phyloP scores from a whole-genome alignment of 2,113 vertebrate species.

The Riparia riparia region DNA sequence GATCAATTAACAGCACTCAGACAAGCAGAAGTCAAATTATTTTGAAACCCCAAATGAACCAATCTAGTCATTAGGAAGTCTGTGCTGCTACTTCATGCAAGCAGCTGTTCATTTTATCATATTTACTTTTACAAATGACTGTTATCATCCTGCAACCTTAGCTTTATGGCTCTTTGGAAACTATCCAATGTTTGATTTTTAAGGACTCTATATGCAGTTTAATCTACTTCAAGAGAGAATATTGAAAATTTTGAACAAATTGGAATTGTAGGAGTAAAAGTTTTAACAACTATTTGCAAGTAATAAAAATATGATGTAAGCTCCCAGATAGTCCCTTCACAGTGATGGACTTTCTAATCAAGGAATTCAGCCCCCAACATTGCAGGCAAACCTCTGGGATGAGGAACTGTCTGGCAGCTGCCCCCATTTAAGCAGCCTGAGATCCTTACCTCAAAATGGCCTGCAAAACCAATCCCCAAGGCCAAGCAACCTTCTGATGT shows the following conservation, averaged over 20 bases:
- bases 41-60: constrained; percentile 60
- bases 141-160: constrained; percentile 67
- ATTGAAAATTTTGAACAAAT: constrained; percentile 56
- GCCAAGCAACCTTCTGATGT: neutral
- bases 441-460: neutral
- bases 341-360: neutral
- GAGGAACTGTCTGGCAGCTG: neutral
- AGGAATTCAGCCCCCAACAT: neutral
- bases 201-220: constrained; percentile 17
- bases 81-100: constrained; percentile 38
- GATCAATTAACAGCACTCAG: constrained; percentile 76
- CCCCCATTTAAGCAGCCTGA: neutral
- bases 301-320: constrained; percentile 33
- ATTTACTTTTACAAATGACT: constrained; percentile 75
- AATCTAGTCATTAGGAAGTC: constrained; percentile 60
- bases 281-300: constrained; percentile 52
- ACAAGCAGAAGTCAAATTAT: constrained; percentile 63
- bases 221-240: constrained; percentile 48
- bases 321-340: neutral
- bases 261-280: constrained; percentile 18
- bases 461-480: neutral
- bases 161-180: constrained; percentile 67
- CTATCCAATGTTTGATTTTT: constrained; percentile 60
- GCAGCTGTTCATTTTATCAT: constrained; percentile 70
- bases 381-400: neutral